These are phyloP conservation scores for Epsilonema sp. DNA, from an alignment of 2,888 invertebrate species.

Conservation along the genomic window DNA sequence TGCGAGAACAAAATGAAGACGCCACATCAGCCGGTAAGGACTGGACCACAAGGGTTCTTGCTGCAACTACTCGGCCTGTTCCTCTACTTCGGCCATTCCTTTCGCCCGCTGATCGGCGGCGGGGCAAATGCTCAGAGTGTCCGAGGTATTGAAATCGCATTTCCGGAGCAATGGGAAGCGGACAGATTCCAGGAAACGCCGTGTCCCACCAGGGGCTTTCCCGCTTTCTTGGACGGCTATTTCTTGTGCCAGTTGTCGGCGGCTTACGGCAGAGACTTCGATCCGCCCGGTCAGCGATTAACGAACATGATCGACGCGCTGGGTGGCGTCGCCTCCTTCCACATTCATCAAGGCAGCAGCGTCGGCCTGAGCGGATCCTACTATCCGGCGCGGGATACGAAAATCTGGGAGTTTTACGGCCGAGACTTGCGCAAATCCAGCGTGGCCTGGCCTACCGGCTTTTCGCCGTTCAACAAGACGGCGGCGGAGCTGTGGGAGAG, in stretches of 20 bases:
- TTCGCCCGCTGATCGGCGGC: no score
- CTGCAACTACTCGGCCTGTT: no score
- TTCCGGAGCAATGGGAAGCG: constrained; percentile 7
- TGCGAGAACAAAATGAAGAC: no score
- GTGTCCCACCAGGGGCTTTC: neutral
- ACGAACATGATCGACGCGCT: constrained; percentile 28
- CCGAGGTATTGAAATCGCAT: neutral
- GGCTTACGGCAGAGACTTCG: constrained; percentile 21
- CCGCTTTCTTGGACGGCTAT: constrained; percentile 20
- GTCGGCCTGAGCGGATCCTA: neutral
- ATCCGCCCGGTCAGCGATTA: constrained; percentile 21
- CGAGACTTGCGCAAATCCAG: constrained; percentile 20
- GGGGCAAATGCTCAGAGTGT: constrained; percentile 2
- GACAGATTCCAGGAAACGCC: constrained; percentile 1
- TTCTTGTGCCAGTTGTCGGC: constrained; percentile 27
- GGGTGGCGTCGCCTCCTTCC: constrained; percentile 24
- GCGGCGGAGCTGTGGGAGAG: constrained; percentile 25
- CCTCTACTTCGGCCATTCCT: no score
- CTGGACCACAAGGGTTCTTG: no score
- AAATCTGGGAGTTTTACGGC: constrained; percentile 28
- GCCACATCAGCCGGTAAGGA: no score
- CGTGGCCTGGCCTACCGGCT: constrained; percentile 14
- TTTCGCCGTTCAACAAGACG: constrained; percentile 26
- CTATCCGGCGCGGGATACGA: constrained; percentile 5
- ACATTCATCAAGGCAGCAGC: constrained; percentile 22